These are phyloP conservation scores for Periparus ater DNA, from an alignment of 2,797 vertebrate genomes.

Conservation along the genomic window DNA sequence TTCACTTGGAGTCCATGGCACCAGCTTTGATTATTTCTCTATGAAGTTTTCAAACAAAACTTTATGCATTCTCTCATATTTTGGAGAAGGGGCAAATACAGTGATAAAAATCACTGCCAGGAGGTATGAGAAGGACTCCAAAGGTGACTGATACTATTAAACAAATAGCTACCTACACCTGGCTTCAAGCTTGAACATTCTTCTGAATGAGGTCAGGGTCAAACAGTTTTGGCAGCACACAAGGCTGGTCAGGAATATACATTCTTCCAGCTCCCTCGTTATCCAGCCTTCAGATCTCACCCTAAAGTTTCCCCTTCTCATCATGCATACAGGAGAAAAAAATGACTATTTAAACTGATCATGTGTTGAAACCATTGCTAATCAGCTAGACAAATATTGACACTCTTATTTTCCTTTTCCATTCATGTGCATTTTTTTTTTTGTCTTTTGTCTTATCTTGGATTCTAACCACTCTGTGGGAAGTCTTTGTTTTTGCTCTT, in stretches of 20 bases:
- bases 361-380: neutral
- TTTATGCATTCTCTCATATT: neutral
- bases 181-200: neutral
- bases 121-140: neutral
- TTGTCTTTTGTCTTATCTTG: slow-evolving; percentile 18
- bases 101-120: neutral
- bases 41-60: neutral
- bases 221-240: neutral
- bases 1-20: neutral
- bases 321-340: neutral
- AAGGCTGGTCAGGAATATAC: neutral
- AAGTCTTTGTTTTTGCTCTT: slow-evolving; percentile 35
- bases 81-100: neutral
- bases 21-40: neutral
- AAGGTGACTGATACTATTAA: neutral
- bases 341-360: neutral
- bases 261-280: neutral
- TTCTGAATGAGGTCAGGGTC: neutral
- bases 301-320: neutral
- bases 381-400: slow-evolving; percentile 5
- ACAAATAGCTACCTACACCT: neutral
- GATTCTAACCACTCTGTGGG: neutral
- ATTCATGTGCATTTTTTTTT: neutral
- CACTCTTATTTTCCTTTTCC: slow-evolving; percentile 14
- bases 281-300: neutral